Evolutionary conservation across 2,888 invertebrate species (phyloP).

Genomic region (Isoperla grammatica): DNA sequence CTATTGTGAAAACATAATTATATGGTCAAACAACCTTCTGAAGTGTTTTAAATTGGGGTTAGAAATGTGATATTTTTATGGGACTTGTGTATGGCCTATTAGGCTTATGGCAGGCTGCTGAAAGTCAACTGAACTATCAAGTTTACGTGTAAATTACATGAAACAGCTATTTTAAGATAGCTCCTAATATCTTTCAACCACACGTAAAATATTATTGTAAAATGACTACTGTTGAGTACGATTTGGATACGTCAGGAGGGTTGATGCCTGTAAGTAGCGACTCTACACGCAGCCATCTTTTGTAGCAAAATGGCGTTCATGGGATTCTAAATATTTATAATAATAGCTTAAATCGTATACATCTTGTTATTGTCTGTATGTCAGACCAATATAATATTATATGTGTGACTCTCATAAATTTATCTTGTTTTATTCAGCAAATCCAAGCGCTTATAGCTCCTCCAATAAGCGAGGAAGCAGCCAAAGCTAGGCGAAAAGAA

Average conservation of each 20-base stretch:
- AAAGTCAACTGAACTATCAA: no score
- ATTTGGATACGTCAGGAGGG: constrained; percentile 71
- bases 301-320: not conserved
- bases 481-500: constrained; percentile 52
- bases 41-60: no score
- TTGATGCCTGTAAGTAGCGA: constrained; percentile 74
- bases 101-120: no score
- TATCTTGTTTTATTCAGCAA: constrained; percentile 55
- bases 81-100: no score
- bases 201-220: constrained; percentile 24
- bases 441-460: constrained; percentile 85
- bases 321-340: constrained; percentile 32
- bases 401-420: not conserved
- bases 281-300: no score
- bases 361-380: not conserved
- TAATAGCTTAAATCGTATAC: not conserved
- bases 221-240: constrained; percentile 65
- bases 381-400: no score
- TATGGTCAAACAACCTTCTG: no score
- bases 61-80: no score
- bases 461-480: constrained; percentile 66
- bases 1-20: no score
- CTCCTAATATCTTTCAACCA: no score
- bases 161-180: no score
- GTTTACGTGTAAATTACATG: no score